Percentiles rank a stretch among this genome's conserved stretches.
phyloP scores from a whole-genome alignment of 2,888 invertebrate genomes.

The Peribatodes rhomboidaria region DNA sequence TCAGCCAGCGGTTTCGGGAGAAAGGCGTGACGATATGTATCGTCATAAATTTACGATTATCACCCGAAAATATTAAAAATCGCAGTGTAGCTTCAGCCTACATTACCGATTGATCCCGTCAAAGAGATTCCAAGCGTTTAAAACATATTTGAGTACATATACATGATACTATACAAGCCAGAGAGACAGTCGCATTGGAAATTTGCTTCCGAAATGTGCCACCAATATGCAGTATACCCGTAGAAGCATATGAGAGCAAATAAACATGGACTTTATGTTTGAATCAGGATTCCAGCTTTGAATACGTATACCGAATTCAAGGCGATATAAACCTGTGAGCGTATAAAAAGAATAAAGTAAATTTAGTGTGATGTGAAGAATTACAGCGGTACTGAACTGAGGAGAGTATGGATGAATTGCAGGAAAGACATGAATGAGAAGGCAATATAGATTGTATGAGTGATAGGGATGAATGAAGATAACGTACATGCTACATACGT shows the following conservation, averaged over 20 bases:
- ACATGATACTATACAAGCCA: not conserved
- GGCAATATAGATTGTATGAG: no score
- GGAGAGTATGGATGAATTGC: no score
- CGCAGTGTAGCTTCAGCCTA: not conserved
- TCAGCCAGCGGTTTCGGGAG: no score
- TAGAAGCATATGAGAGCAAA: slow-evolving; percentile 6
- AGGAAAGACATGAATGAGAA: no score
- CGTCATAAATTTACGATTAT: no score
- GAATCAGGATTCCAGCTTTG: slow-evolving; percentile 13
- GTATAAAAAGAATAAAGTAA: not conserved
- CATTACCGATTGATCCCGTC: not conserved
- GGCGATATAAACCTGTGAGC: not conserved
- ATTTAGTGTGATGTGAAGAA: not conserved
- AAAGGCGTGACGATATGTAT: no score
- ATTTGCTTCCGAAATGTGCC: slow-evolving; percentile 70
- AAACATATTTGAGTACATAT: no score
- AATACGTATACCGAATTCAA: slow-evolving; percentile 11
- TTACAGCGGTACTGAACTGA: not conserved
- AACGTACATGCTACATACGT: no score
- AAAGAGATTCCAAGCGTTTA: slow-evolving; percentile 11
- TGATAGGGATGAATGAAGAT: no score
- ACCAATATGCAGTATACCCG: slow-evolving; percentile 67
- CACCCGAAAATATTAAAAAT: no score
- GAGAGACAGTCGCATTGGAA: slow-evolving; percentile 49
- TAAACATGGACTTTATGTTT: slow-evolving; percentile 5